These are phyloP conservation scores for Heterodera filipjevi DNA, from an alignment of 2,888 invertebrate genomes.

Conservation along the genomic window DNA sequence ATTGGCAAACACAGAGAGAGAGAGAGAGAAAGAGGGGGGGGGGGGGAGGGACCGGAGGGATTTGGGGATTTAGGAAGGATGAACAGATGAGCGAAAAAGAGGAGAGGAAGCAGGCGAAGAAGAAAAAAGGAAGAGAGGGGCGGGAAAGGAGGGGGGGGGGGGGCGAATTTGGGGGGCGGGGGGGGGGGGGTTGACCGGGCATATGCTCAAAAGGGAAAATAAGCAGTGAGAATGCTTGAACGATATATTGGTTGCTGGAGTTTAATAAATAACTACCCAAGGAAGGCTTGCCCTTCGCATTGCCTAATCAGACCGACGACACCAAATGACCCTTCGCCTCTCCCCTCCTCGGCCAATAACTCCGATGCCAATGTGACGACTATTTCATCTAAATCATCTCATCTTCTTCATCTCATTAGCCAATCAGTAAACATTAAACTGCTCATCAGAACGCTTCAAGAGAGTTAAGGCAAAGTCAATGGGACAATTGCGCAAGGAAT, in stretches of 20 bases:
- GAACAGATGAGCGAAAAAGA: not conserved
- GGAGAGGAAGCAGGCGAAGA: not conserved
- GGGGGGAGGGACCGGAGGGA: not conserved
- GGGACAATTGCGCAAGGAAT: conserved; percentile 6
- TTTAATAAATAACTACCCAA: not conserved
- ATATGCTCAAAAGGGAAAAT: no score
- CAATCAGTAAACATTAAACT: conserved; percentile 2
- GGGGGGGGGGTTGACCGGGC: no score
- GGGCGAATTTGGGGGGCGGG: not conserved
- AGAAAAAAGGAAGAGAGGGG: not conserved
- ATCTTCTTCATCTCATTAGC: not conserved
- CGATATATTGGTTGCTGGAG: not conserved
- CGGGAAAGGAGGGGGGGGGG: not conserved
- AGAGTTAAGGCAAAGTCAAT: not conserved
- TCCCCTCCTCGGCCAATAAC: not conserved
- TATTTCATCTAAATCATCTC: not conserved
- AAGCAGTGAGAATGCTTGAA: not conserved
- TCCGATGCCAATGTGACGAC: not conserved
- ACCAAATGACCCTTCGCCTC: not conserved
- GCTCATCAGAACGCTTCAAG: not conserved
- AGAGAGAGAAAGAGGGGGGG: no score
- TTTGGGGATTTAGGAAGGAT: not conserved
- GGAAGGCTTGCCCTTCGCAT: not conserved
- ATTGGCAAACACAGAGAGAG: not conserved
- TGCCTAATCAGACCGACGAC: not conserved